phyloP scores from a whole-genome alignment of 2,888 invertebrate species.

The Andrena camellia region DNA sequence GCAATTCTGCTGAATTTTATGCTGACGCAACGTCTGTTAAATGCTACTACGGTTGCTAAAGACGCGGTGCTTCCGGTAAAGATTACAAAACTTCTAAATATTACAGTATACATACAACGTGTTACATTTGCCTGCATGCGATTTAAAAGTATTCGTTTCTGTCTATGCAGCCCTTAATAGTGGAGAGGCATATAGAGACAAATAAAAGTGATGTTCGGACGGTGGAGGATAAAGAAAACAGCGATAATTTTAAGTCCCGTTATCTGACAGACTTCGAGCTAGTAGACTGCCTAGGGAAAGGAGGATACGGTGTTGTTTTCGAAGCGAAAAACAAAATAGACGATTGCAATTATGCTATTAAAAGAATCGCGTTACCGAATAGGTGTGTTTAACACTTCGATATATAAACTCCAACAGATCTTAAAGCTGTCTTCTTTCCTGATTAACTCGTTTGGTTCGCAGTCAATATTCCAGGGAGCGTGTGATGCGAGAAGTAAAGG shows the following conservation, averaged over 20 bases:
- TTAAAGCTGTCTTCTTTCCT: neutral
- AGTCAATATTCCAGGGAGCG: conserved; percentile 93
- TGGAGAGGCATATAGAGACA: conserved; percentile 78
- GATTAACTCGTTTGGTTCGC: conserved; percentile 63
- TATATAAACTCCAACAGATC: neutral
- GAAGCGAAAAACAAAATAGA: conserved; percentile 97
- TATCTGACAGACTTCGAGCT: conserved; percentile 95
- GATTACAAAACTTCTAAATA: conserved; percentile 32
- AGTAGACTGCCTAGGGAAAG: conserved; percentile 92
- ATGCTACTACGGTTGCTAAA: conserved; percentile 73
- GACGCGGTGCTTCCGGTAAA: conserved; percentile 78
- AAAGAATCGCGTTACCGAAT: conserved; percentile 95
- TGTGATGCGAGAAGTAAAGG: conserved; percentile 97
- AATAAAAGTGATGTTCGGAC: conserved; percentile 80
- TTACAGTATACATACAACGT: no score
- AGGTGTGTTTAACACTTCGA: conserved; percentile 84
- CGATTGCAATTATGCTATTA: conserved; percentile 97
- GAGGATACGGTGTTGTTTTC: conserved; percentile 99
- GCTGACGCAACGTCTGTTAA: conserved; percentile 86
- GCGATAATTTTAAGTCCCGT: conserved; percentile 85
- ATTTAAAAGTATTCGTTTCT: conserved; percentile 12
- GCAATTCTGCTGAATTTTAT: conserved; percentile 90
- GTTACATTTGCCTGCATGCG: neutral
- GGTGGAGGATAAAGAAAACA: conserved; percentile 74
- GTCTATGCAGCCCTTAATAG: conserved; percentile 77